Evolutionary conservation across 2,888 invertebrate species (phyloP).

Genomic region (Liodrosophila aerea): DNA sequence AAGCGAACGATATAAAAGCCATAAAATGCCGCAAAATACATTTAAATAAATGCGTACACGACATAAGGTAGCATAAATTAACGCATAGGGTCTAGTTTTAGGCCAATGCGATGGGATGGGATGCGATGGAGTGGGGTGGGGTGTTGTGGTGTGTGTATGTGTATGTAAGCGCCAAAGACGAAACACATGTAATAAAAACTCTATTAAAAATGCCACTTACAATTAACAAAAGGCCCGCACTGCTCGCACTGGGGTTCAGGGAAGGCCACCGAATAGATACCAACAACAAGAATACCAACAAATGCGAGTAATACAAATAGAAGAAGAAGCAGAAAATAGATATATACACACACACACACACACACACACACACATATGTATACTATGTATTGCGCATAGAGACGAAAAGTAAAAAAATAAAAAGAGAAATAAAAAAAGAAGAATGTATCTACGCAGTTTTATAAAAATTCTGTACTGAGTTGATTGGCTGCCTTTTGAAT

Average conservation of each 20-base stretch:
- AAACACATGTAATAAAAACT: slow-evolving; percentile 54
- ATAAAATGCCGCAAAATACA: slow-evolving; percentile 55
- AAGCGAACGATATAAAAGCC: slow-evolving; percentile 53
- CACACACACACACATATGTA: slow-evolving; percentile 5
- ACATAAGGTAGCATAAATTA: slow-evolving; percentile 62
- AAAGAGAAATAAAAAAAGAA: no score
- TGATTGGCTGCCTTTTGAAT: slow-evolving; percentile 60
- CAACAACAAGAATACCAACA: slow-evolving; percentile 9
- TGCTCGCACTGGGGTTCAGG: slow-evolving; percentile 36
- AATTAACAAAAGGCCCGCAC: slow-evolving; percentile 66
- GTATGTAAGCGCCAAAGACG: slow-evolving; percentile 26
- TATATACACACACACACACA: slow-evolving; percentile 28
- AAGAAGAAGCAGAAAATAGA: slow-evolving; percentile 17
- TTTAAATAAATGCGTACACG: slow-evolving; percentile 52
- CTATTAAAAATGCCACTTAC: slow-evolving; percentile 70
- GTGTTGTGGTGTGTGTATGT: background rate
- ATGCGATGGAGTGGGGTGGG: background rate
- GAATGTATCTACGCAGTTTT: slow-evolving; percentile 68
- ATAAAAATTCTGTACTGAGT: slow-evolving; percentile 50
- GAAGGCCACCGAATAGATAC: slow-evolving; percentile 45
- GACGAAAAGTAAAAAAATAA: no score
- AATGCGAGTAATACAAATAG: slow-evolving; percentile 14
- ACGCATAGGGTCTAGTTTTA: no score
- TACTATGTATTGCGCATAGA: background rate
- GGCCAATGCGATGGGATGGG: background rate